These are phyloP conservation scores for Lacerta agilis DNA, from an alignment of 2,797 vertebrate species.

Conservation along the genomic window DNA sequence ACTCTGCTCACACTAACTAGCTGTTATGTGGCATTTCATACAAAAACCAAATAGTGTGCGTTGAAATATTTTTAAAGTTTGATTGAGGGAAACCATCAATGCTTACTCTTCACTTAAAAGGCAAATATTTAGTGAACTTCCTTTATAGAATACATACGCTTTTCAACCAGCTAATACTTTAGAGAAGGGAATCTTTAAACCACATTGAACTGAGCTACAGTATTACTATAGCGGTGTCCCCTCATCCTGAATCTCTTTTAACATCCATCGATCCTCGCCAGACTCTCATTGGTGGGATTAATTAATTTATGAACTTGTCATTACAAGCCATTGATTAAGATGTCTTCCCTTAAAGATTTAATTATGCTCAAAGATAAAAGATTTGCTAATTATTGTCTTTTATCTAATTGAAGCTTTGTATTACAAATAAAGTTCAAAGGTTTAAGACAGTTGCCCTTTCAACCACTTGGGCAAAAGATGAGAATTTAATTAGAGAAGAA, in stretches of 20 bases:
- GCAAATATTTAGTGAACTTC: conserved; percentile 69
- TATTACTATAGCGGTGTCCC: conserved; percentile 69
- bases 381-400: conserved; percentile 98
- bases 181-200: conserved; percentile 73
- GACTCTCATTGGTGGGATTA: conserved; percentile 90
- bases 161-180: conserved; percentile 76
- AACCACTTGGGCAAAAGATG: conserved; percentile 78
- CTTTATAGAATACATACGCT: conserved; percentile 72
- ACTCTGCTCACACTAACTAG: neutral
- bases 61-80: neutral
- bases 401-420: conserved; percentile 96
- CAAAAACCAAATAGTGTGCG: rapidly evolving
- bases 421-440: conserved; percentile 93
- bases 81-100: neutral
- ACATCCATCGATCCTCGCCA: conserved; percentile 90
- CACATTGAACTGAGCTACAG: conserved; percentile 69
- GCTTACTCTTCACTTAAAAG: conserved; percentile 50
- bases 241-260: conserved; percentile 83
- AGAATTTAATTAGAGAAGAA: conserved; percentile 91
- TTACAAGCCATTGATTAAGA: conserved; percentile 94
- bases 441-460: conserved; percentile 89
- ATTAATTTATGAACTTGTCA: conserved; percentile 99
- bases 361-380: conserved; percentile 97
- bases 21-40: neutral
- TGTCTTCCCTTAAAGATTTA: conserved; percentile 93